These are phyloP conservation scores for Butorides virescens DNA, from an alignment of 2,113 vertebrate species.

Conservation along the genomic window DNA sequence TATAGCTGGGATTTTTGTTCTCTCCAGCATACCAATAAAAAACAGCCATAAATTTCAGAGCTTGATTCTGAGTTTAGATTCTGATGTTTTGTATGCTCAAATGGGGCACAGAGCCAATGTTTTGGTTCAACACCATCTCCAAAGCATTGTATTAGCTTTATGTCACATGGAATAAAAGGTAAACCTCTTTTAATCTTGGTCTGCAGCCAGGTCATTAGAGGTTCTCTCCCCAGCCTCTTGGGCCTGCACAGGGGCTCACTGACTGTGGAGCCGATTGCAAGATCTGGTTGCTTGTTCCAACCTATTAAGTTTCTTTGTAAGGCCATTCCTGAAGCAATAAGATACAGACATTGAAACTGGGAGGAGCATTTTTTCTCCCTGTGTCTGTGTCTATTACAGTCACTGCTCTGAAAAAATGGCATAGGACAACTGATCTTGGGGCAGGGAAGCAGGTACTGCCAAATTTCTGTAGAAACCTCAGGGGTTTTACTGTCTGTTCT, in stretches of 20 bases:
- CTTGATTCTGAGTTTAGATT: neutral
- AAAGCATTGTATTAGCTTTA: neutral
- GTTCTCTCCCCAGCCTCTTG: neutral
- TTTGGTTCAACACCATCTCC: neutral
- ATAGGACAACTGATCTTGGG: neutral
- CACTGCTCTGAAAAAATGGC: neutral
- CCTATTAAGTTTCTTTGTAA: neutral
- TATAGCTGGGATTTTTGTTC: neutral
- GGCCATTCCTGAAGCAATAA: neutral
- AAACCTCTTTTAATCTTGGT: neutral
- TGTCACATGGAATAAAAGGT: slow-evolving; percentile 8
- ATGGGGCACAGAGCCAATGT: neutral
- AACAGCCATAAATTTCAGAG: neutral
- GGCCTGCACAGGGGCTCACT: neutral
- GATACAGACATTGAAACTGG: neutral
- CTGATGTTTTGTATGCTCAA: neutral
- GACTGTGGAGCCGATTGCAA: neutral
- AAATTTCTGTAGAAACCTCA: neutral
- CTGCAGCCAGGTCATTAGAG: neutral
- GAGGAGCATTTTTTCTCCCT: neutral
- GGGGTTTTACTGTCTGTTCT: neutral
- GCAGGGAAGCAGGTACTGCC: neutral
- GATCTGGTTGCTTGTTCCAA: neutral
- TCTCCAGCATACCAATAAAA: neutral
- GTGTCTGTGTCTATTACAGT: neutral